Conservation (phyloP, 2,113 vertebrate species). For the Salvator merianae region DNA sequence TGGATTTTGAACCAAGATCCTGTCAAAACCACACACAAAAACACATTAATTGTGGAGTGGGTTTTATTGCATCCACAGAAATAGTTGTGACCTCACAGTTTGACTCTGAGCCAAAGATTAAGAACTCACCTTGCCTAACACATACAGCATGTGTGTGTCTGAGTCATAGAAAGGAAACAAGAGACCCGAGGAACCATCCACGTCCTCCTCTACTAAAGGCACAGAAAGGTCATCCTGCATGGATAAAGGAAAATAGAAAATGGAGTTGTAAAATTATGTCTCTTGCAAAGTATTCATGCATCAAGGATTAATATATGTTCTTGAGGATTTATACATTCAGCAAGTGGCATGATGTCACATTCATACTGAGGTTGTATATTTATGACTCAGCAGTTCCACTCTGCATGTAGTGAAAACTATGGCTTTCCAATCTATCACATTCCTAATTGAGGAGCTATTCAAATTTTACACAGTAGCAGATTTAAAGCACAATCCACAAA, state of each 20-base stretch:
- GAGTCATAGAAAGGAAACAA: conserved; percentile 90
- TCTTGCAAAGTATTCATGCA: no score
- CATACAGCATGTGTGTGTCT: conserved; percentile 89
- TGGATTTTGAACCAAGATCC: background rate
- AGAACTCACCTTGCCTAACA: conserved; percentile 87
- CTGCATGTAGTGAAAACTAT: no score
- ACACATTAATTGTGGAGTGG: no score
- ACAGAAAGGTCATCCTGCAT: conserved; percentile 86
- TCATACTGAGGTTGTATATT: background rate
- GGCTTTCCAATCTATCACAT: no score
- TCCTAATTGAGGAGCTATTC: no score
- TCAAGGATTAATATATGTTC: background rate
- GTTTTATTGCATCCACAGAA: background rate
- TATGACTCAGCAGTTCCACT: background rate
- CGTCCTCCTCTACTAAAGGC: conserved; percentile 87
- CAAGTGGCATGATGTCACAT: no score
- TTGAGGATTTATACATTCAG: background rate
- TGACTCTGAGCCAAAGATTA: background rate
- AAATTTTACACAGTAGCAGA: no score
- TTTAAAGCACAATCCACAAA: no score
- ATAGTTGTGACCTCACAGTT: background rate
- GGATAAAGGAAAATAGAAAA: conserved; percentile 33
- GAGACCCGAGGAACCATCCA: conserved; percentile 87
- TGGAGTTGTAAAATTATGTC: background rate
- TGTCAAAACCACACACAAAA: background rate